Percentiles rank a stretch among this genome's conserved stretches.
Conservation (phyloP, 1,140 invertebrate genomes). For the Diprion similis region DNA sequence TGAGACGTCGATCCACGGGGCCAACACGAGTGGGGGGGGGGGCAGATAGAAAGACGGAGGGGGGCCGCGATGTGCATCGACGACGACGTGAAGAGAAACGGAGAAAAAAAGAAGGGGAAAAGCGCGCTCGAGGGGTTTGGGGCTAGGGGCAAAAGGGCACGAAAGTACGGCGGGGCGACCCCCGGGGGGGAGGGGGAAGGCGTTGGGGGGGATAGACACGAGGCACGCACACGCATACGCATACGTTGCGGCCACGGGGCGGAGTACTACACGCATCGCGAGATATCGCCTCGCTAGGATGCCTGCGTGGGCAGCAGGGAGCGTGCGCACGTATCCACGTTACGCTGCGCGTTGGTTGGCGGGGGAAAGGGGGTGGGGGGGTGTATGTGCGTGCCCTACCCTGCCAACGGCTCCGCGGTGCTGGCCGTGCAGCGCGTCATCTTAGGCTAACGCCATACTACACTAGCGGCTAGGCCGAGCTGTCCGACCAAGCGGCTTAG, state of each 20-base stretch:
- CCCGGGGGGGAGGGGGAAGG: too few relatives aligned
- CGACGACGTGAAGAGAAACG: too few relatives aligned
- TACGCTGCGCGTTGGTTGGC: background rate
- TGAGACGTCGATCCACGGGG: too few relatives aligned
- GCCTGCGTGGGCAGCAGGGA: background rate
- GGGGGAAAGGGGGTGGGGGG: background rate
- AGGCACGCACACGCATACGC: background rate
- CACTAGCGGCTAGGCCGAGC: background rate
- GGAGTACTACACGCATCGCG: background rate
- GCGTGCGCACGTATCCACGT: background rate
- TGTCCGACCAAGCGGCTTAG: background rate
- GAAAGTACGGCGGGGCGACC: too few relatives aligned
- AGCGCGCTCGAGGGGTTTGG: too few relatives aligned
- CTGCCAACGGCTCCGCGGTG: background rate
- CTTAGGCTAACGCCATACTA: background rate
- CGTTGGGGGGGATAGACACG: too few relatives aligned
- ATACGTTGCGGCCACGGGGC: background rate
- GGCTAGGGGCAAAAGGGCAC: too few relatives aligned
- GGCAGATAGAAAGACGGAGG: too few relatives aligned
- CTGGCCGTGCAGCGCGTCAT: background rate
- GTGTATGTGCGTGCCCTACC: background rate
- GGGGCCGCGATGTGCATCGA: too few relatives aligned
- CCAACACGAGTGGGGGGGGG: too few relatives aligned
- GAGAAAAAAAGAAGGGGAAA: too few relatives aligned
- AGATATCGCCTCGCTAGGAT: background rate